Base-by-base conservation (phyloP, 2,113 vertebrate genomes). In the Meleagris gallopavo region DNA sequence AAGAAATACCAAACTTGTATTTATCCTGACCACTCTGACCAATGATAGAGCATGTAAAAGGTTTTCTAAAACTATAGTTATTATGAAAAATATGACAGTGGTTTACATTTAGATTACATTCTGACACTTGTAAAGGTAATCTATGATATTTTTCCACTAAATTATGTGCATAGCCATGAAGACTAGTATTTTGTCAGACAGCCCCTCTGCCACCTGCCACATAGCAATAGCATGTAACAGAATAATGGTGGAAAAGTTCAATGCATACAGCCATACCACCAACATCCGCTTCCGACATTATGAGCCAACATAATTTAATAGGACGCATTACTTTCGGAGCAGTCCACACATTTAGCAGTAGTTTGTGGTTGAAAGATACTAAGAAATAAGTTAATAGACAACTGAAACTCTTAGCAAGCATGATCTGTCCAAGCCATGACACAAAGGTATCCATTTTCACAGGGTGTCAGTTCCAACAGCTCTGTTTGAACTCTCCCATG, bases 401-500 rank as follows among this genome's bases (percentile, higher is more conserved):
- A 45, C 9, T 13, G 8, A 66, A 76, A 70, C 9, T 75, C 72
- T 61, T 65, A 88, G 69, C 36, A 85, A 94, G 29, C 9, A 60
- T 65, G 62, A 55, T 57, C 57, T 72, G 62, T 83, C 25, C 60
- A 87, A 92, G 24, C 2, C 38, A 83, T 81, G 70, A 84, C 29
- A 92, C 67, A 95, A 81, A 94, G 14, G 20, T 22, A 75, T 89
- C 79, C 84, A 10, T 36, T 66, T 90, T 74, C 95, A 45, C 40
- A 90, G 85, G 58, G 61, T 12, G 22, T 73, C 69, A 46, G 67
- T 81, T 95, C 73, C 45, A 91, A 88, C 52, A 82, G 30, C 64
- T 71, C 76, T 43, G 46, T 71, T 58, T 69, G n/a, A 72, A 77
- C 40, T 90, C 90, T 57, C 13, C 13, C 18, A 86, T 43, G 18